Conservation (phyloP, 2,888 invertebrate genomes). For the Anthrax anthrax region DNA sequence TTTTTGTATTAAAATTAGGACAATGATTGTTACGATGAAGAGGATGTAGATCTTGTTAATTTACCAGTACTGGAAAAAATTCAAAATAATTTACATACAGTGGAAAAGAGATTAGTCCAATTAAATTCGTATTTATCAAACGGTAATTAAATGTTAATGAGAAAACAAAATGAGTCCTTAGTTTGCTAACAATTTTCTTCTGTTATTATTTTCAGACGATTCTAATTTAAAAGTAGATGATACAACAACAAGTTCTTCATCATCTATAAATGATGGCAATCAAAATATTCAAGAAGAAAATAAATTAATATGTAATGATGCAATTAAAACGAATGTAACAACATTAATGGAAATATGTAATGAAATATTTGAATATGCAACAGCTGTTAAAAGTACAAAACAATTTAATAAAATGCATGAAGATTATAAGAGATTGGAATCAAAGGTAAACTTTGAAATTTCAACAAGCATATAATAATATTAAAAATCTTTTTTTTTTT, state of each 20-base stretch:
- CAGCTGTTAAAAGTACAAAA: neutral
- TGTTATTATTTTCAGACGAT: neutral
- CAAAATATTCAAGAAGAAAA: constrained; percentile 5
- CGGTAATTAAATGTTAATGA: neutral
- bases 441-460: constrained; percentile 7
- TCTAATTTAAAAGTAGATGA: constrained; percentile 3
- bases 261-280: constrained; percentile 15
- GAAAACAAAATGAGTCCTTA: too few species aligned
- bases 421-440: constrained; percentile 8
- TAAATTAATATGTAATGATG: constrained; percentile 5
- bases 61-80: neutral
- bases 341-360: constrained; percentile 10
- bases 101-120: neutral
- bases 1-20: too few species aligned
- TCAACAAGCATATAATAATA: too few species aligned
- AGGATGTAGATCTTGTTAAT: neutral
- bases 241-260: constrained; percentile 10
- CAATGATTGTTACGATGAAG: neutral
- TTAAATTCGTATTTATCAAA: neutral
- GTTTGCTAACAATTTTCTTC: too few species aligned
- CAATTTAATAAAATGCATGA: neutral
- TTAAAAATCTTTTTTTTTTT: neutral
- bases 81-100: constrained; percentile 1
- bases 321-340: constrained; percentile 4
- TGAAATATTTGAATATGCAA: constrained; percentile 7